Evolutionary conservation across 2,797 vertebrate species (phyloP), one percentile per base, ranked within the genome.

Genomic region (Botia kubotai): DNA sequence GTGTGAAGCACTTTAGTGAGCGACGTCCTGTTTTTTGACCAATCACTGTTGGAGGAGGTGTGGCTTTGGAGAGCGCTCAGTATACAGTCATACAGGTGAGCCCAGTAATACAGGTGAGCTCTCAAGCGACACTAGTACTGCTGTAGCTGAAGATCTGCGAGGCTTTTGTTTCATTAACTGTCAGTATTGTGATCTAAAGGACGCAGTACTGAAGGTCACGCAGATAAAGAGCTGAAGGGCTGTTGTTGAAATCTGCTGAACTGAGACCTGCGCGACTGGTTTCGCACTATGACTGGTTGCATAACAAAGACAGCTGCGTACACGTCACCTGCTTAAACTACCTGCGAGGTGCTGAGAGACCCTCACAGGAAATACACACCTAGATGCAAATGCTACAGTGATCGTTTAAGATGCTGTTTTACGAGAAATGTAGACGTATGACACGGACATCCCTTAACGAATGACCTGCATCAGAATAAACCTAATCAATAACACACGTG

Each of bases 261-360:
- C 2, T 33, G 12, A 85, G 74, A 83, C 84, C 26, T 16, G 82
- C 13, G 46, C 2, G 33, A 82, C 85, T 80, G 72, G 82, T 84
- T 82, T 71, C 70, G 21, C 29, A 17, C 16, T 5, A 16, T 19
- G n/a, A 69, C 48, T 39, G 36, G 60, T 29, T 43, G 48, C 2
- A 14, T 29, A 12, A 65, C 33, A 46, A 72, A 65, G 17, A 66
- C 21, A n/a, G 10, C 26, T 26, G 14, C n/a, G 46, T 79, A 26
- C 69, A 72, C 19, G 33, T 72, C 70, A 79, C 13, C 23, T 26
- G 14, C 46, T 75, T 57, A 55, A 14, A 57, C 29, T n/a, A 52
- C 43, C 43, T n/a, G 8, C 6, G 26, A 67, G 29, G 43, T 23
- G 77, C 67, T 57, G 33, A 73, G 48, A 65, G 66, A 65, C 57